Evolutionary conservation across 2,888 invertebrate genomes (phyloP), one percentile per base, ranked within the genome.

Genomic region (Drosophila seclusa): DNA sequence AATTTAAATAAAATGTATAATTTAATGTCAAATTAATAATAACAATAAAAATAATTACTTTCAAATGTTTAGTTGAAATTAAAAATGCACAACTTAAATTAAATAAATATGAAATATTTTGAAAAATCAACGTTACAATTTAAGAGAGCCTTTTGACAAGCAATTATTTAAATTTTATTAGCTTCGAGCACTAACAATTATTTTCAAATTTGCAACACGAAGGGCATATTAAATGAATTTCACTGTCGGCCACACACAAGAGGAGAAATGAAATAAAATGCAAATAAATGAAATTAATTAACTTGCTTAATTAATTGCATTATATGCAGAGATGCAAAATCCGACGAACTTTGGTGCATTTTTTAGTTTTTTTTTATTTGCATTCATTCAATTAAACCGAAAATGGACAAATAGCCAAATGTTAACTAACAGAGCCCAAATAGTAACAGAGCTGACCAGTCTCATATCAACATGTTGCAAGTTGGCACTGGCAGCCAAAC

Each of bases 281-380:
- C 55, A 73, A 68, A 73, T 79, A 73, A 73, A 78, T 73, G 29
- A 66, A 84, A 78, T 89, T 73, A 89, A 86, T 89, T 75, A 88
- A 78, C 75, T 83, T 48, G 65, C 62, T 73, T 80, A 83, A 88
- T 86, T 80, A 64, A 80, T 82, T 77, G 55, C 32, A 68, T 40
- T 61, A 84, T 70, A 68, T 70, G 68, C 73, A 73, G 67, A 68
- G 55, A 72, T 68, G 62, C 64, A 49, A 73, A 60, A 68, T 63
- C 70, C 64, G 49, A 70, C 53, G 76, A 79, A 67, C 69, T 80
- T 45, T 45, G 24, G 8, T 65, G 71, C 65, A 71, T 75, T 77
- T 73, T 75, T 86, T 73, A 4, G 32, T 69, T 60, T 65, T 74
- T 74, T 71, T 70, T 67, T 59, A 74, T 83, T 76, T 65, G 31